Base-by-base conservation (phyloP, 2,888 invertebrate genomes). In the Thumatha senex region DNA sequence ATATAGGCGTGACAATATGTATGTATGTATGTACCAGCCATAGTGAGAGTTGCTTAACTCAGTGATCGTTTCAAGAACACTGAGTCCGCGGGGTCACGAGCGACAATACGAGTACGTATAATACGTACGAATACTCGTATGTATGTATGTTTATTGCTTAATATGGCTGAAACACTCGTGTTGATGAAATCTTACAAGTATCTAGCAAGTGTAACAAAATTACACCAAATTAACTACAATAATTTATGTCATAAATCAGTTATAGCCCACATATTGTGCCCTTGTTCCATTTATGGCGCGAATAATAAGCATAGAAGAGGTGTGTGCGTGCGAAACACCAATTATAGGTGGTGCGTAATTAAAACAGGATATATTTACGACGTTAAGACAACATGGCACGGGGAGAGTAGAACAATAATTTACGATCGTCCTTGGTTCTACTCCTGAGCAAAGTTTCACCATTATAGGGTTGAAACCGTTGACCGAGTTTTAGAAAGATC, bases 311-410 rank as follows among this genome's bases (percentile, higher is more conserved):
- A 56, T 61, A 62, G 63, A 63, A 61, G 54, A 51, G 50, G 54
- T 8, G 42, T 40, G 56, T 80, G 85, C 90, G 89, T 90, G 89
- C 73, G 65, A 72, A 70, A 68, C 59, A 61, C 77, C 82, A 85
- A 86, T 89, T 87, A 87, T 79, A 85, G 76, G 76, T 73, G 67
- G 67, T 63, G 69, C 74, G 76, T 85, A 89, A 90, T 90, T 88
- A 89, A 84, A 85, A 86, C 80, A 73, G 80, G 80, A 86, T 87
- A 86, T 84, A 88, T 89, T 70, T 85, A 86, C 82, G 84, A 83
- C 80, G 80, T 80, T 79, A 72, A 86, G 87, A 88, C 87, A 86
- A 86, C 78, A 78, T 78, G 83, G 82, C 82, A 82, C 82, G 70
- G 79, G 80, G 81, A 77, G 73, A 72, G 68, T 67, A 78, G 77